Percentiles rank a stretch among this genome's conserved stretches.
These are phyloP conservation scores for Danio aesculapii DNA, from an alignment of 2,797 vertebrate genomes.

Conservation along the genomic window DNA sequence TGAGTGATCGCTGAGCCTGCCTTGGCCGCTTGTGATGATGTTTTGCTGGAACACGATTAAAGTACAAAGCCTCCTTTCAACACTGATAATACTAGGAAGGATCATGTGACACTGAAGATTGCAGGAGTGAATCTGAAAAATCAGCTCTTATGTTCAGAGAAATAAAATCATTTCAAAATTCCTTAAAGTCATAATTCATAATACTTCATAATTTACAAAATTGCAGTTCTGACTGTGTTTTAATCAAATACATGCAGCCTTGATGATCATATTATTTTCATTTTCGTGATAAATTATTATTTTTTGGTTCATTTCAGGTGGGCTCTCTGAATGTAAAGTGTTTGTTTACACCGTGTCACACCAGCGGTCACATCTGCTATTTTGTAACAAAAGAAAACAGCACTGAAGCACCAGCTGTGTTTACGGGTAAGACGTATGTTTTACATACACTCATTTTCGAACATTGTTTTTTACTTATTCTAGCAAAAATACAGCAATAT, in stretches of 20 bases:
- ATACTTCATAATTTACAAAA: not conserved
- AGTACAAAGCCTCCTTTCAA: no score
- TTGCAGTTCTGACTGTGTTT: not conserved
- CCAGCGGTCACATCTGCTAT: slow-evolving; percentile 97
- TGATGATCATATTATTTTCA: not conserved
- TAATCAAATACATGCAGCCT: not conserved
- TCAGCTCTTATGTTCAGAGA: no score
- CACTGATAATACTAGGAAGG: no score
- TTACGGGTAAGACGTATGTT: slow-evolving; percentile 85
- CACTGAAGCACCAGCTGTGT: slow-evolving; percentile 90
- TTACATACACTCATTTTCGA: not conserved
- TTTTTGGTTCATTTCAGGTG: slow-evolving; percentile 74
- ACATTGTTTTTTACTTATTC: no score
- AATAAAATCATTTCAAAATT: no score
- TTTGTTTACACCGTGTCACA: slow-evolving; percentile 95
- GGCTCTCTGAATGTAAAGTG: slow-evolving; percentile 94
- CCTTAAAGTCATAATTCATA: no score
- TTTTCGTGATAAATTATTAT: not conserved
- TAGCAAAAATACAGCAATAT: not conserved
- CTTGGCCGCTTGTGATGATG: no score
- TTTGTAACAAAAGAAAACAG: slow-evolving; percentile 90
- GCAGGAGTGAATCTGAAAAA: no score
- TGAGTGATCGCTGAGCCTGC: no score
- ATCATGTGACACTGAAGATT: no score
- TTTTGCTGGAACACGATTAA: no score